These are phyloP conservation scores for Siphamia tubifer DNA, from an alignment of 2,113 vertebrate species.

Conservation along the genomic window DNA sequence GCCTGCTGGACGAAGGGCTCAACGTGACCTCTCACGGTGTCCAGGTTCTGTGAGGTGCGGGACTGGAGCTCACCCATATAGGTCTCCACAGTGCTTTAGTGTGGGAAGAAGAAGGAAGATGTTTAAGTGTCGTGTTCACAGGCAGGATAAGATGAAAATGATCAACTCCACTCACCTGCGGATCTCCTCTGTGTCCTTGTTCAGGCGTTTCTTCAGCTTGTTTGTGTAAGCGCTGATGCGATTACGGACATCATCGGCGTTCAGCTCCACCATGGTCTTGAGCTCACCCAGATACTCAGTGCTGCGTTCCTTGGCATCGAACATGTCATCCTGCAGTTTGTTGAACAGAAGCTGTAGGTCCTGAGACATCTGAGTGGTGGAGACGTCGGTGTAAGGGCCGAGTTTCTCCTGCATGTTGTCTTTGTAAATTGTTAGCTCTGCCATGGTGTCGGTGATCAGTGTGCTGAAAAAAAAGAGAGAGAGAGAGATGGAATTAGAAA, in stretches of 20 bases:
- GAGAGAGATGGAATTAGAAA: not conserved
- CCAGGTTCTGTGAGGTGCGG: conserved; percentile 72
- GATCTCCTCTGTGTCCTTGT: conserved; percentile 80
- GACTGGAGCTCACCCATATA: conserved; percentile 78
- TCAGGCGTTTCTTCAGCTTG: conserved; percentile 84
- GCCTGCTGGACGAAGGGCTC: conserved; percentile 73
- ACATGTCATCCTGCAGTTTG: conserved; percentile 81
- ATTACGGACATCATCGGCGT: conserved; percentile 65
- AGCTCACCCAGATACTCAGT: conserved; percentile 77
- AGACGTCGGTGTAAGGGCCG: conserved; percentile 59
- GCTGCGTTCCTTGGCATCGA: conserved; percentile 75
- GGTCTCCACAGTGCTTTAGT: conserved; percentile 71
- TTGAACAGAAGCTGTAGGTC: conserved; percentile 75
- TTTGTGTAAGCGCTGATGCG: conserved; percentile 70
- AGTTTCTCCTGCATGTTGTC: conserved; percentile 70
- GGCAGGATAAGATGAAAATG: not conserved
- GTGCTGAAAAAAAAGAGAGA: conserved; percentile 68
- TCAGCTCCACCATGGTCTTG: conserved; percentile 77
- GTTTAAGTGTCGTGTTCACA: not conserved
- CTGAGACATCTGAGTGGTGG: conserved; percentile 59
- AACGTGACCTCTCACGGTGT: conserved; percentile 41
- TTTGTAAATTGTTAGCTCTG: conserved; percentile 73
- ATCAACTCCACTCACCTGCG: conserved; percentile 62
- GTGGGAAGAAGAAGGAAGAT: not conserved
- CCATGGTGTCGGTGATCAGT: conserved; percentile 81